Conservation (phyloP, 2,113 vertebrate genomes). For the Eclectus roratus region DNA sequence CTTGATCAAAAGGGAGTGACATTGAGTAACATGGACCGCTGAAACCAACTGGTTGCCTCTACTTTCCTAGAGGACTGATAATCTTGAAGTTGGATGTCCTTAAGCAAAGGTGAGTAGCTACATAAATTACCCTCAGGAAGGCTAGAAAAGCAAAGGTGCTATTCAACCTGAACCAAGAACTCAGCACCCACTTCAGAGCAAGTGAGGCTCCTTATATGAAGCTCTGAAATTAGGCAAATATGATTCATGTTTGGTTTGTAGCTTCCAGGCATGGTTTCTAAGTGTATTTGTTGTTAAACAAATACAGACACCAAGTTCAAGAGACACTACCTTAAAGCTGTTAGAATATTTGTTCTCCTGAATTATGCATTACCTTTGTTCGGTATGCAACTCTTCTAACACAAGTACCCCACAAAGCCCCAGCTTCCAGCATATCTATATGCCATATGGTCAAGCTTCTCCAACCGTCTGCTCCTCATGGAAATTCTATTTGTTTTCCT, state of each 20-base stretch:
- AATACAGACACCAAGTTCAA: constrained; percentile 55
- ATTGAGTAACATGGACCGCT: rapidly evolving
- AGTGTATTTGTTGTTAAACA: constrained; percentile 54
- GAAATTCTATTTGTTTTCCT: constrained; percentile 68
- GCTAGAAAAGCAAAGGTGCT: neutral
- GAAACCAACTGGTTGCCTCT: neutral
- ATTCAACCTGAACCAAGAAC: neutral
- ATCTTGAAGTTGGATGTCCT: neutral
- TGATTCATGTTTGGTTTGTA: constrained; percentile 16
- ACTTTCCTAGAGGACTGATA: neutral
- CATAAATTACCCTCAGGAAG: neutral
- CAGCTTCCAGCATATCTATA: constrained; percentile 27
- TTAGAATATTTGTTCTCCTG: constrained; percentile 44
- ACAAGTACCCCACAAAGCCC: constrained; percentile 26
- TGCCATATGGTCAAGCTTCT: constrained; percentile 36
- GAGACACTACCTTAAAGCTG: neutral
- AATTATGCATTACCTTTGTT: constrained; percentile 27
- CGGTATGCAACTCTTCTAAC: constrained; percentile 38
- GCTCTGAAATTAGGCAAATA: constrained; percentile 6
- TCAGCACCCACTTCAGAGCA: neutral
- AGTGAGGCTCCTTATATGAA: neutral
- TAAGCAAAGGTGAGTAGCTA: neutral
- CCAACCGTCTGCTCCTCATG: constrained; percentile 41
- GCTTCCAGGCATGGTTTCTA: constrained; percentile 20
- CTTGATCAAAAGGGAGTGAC: neutral